A percentile compares a stretch with the other conserved stretches of the same genome.
Evolutionary conservation across 2,888 invertebrate species (phyloP).

Genomic region (Xestia xanthographa): DNA sequence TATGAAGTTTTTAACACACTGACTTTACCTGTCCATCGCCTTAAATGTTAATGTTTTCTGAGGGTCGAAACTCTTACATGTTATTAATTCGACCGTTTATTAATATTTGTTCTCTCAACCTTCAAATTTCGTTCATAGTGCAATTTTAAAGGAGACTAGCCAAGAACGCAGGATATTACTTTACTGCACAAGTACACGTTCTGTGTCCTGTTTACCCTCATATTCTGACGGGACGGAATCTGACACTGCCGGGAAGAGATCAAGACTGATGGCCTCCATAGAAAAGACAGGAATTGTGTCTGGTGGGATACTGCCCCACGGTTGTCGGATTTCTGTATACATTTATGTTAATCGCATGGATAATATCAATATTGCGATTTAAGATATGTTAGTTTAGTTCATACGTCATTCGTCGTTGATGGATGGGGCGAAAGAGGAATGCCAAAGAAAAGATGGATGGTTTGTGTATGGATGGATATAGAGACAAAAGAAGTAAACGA

Average conservation of each 20-base stretch:
- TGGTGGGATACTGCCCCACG: not conserved
- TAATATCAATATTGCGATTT: not conserved
- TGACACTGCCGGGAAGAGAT: too few relatives aligned
- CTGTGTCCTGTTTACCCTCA: too few relatives aligned
- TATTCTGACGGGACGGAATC: too few relatives aligned
- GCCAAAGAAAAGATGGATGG: not conserved
- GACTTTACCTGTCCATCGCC: not conserved
- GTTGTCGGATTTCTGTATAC: not conserved
- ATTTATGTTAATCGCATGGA: not conserved
- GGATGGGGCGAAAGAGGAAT: not conserved
- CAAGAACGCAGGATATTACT: not conserved
- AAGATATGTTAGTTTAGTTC: not conserved
- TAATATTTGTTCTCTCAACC: not conserved
- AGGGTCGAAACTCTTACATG: not conserved
- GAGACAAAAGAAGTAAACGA: too few relatives aligned
- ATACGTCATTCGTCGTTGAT: not conserved
- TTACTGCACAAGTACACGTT: too few relatives aligned
- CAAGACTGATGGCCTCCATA: too few relatives aligned
- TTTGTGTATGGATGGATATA: not conserved
- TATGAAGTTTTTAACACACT: slow-evolving; percentile 9
- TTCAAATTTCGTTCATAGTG: not conserved
- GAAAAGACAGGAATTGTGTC: not conserved
- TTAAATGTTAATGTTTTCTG: slow-evolving; percentile 18
- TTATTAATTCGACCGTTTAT: not conserved
- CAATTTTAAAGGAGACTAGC: not conserved